Evolutionary conservation across 2,797 vertebrate genomes (phyloP).

Genomic region (Balearica regulorum): DNA sequence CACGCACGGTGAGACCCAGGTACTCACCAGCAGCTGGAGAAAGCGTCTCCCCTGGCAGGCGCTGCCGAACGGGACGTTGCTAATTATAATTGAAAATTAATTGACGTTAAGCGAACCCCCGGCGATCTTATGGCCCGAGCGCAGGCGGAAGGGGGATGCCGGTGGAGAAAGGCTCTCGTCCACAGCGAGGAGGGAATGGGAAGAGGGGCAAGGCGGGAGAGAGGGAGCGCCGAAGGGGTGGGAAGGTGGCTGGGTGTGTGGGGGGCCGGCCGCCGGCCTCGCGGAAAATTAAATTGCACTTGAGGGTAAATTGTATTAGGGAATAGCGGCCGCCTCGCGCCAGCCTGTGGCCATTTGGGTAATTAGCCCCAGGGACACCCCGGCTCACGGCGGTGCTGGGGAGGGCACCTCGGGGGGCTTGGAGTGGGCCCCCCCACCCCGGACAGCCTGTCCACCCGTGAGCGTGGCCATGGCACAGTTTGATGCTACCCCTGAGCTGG

Average conservation of each 20-base stretch:
- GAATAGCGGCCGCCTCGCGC: slow-evolving; percentile 87
- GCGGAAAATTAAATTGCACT: slow-evolving; percentile 97
- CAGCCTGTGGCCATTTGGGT: slow-evolving; percentile 91
- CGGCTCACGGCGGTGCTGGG: accelerated
- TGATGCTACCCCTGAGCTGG: accelerated
- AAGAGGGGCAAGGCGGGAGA: not conserved
- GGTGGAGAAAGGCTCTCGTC: not conserved
- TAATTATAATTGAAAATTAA: slow-evolving; percentile 17
- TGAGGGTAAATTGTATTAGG: slow-evolving; percentile 98
- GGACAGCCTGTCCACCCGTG: accelerated
- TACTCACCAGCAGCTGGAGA: slow-evolving; percentile 27
- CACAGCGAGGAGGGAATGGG: not conserved
- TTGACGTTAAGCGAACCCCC: not conserved
- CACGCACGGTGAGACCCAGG: not conserved
- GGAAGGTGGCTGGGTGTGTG: slow-evolving; percentile 54
- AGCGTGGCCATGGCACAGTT: accelerated
- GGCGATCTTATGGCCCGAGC: not conserved
- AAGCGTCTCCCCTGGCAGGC: slow-evolving; percentile 13
- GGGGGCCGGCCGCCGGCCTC: slow-evolving; percentile 74
- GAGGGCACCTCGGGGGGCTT: not conserved
- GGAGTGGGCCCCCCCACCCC: accelerated
- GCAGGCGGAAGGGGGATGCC: not conserved
- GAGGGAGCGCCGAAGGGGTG: not conserved
- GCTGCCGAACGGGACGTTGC: not conserved
- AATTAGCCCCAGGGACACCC: slow-evolving; percentile 80